Conservation (phyloP, 2,888 invertebrate genomes). For the Drosophila vallismaia region DNA sequence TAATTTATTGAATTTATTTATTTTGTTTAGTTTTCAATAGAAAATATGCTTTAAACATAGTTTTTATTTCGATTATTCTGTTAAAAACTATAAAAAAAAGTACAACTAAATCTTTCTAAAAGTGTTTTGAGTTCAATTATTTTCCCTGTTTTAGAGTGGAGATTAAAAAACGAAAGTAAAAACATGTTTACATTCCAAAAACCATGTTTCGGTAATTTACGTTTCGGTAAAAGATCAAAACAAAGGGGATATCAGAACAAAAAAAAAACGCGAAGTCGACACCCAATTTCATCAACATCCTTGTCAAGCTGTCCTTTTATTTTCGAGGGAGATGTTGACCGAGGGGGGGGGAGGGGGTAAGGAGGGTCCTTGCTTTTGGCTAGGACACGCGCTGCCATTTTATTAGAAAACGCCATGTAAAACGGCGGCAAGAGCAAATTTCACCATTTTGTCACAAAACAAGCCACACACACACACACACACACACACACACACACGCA, state of each 20-base stretch:
- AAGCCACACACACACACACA: slow-evolving; percentile 34
- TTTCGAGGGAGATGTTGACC: neutral
- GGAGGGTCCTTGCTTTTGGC: slow-evolving; percentile 22
- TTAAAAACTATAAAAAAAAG: too few relatives aligned
- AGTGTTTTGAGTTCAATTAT: too few relatives aligned
- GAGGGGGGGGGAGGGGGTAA: neutral
- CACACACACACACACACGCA: slow-evolving; percentile 22
- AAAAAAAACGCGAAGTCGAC: slow-evolving; percentile 20
- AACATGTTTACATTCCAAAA: neutral
- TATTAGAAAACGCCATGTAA: slow-evolving; percentile 78
- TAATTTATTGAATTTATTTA: too few relatives aligned
- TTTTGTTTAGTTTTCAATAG: too few relatives aligned
- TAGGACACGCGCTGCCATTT: slow-evolving; percentile 73
- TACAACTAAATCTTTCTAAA: too few relatives aligned
- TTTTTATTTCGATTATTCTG: too few relatives aligned
- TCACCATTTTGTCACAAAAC: slow-evolving; percentile 74
- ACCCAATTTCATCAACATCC: slow-evolving; percentile 16
- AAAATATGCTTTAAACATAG: too few relatives aligned
- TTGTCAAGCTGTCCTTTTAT: slow-evolving; percentile 4
- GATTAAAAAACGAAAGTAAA: neutral
- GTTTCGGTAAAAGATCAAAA: slow-evolving; percentile 8
- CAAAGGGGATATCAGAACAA: slow-evolving; percentile 18
- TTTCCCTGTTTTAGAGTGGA: too few relatives aligned
- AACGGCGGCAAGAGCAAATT: slow-evolving; percentile 60
- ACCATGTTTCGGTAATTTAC: neutral